Percentiles rank a stretch among this genome's conserved stretches.
These are phyloP conservation scores for Hucho hucho DNA, from an alignment of 2,113 vertebrate genomes.

Conservation along the genomic window DNA sequence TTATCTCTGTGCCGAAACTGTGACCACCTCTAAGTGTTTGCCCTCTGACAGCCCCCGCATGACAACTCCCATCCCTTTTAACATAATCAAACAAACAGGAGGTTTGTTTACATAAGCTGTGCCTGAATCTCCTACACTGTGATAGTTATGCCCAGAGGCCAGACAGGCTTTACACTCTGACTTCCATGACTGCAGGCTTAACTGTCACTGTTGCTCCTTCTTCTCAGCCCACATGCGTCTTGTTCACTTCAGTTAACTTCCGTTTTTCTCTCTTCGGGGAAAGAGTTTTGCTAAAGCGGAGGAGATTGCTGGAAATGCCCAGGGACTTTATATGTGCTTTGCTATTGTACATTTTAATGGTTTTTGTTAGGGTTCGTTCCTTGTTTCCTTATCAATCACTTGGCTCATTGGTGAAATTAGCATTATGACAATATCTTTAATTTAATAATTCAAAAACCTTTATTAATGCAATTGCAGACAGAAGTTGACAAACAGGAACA, in stretches of 20 bases:
- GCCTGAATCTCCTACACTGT: slow-evolving; percentile 2
- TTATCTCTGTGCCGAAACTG: neutral
- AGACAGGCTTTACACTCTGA: neutral
- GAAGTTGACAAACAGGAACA: too few species aligned
- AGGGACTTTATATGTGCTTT: too few species aligned
- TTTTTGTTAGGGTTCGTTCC: too few species aligned
- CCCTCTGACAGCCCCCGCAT: neutral
- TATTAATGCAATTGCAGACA: too few species aligned
- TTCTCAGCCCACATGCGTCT: neutral
- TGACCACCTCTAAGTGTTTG: too few species aligned
- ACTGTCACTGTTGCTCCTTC: neutral
- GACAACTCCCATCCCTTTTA: neutral
- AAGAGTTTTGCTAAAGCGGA: too few species aligned
- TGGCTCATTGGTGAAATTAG: too few species aligned
- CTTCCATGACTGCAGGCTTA: neutral
- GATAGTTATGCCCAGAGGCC: neutral
- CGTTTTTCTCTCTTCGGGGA: neutral
- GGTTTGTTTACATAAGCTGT: neutral
- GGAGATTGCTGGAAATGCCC: too few species aligned
- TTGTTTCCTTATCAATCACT: too few species aligned
- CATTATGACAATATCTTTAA: too few species aligned
- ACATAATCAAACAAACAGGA: neutral
- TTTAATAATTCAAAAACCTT: too few species aligned
- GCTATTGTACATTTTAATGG: neutral
- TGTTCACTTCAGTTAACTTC: neutral